phyloP scores from a whole-genome alignment of 2,113 vertebrate species.

The Gila orcuttii region DNA sequence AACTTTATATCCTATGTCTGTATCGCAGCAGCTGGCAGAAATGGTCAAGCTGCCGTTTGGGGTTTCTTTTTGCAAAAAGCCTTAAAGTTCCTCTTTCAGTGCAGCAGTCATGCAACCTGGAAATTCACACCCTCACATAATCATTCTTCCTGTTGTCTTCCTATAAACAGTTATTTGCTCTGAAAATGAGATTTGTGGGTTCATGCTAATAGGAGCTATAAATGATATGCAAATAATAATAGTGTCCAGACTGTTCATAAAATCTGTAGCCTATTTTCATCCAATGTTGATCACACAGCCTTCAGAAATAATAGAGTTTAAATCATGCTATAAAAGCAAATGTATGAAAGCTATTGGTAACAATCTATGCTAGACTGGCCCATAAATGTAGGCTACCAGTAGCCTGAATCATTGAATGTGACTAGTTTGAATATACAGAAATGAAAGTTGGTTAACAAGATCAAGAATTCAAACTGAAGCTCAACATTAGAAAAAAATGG shows the following conservation, averaged over 20 bases:
- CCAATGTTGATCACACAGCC: neutral
- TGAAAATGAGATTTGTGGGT: neutral
- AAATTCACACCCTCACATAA: conserved; percentile 5
- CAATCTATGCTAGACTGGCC: neutral
- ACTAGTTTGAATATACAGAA: neutral
- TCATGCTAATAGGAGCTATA: neutral
- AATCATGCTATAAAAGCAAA: neutral
- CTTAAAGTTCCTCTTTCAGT: conserved; percentile 40
- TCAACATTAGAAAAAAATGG: neutral
- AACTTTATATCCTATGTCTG: neutral
- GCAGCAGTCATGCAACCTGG: conserved; percentile 25
- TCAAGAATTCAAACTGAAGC: neutral
- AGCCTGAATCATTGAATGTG: neutral
- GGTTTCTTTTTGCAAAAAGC: conserved; percentile 4
- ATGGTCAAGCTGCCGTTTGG: neutral
- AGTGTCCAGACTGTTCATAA: neutral
- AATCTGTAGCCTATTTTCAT: neutral
- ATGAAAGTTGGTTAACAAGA: neutral
- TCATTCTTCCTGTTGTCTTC: conserved; percentile 27
- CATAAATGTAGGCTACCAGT: neutral
- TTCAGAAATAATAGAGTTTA: neutral
- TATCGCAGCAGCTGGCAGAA: neutral
- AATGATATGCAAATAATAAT: neutral
- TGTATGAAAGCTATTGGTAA: neutral
- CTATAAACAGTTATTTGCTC: conserved; percentile 1